These are phyloP conservation scores for Triops longicaudatus DNA, from an alignment of 1,140 invertebrate genomes.

Conservation along the genomic window DNA sequence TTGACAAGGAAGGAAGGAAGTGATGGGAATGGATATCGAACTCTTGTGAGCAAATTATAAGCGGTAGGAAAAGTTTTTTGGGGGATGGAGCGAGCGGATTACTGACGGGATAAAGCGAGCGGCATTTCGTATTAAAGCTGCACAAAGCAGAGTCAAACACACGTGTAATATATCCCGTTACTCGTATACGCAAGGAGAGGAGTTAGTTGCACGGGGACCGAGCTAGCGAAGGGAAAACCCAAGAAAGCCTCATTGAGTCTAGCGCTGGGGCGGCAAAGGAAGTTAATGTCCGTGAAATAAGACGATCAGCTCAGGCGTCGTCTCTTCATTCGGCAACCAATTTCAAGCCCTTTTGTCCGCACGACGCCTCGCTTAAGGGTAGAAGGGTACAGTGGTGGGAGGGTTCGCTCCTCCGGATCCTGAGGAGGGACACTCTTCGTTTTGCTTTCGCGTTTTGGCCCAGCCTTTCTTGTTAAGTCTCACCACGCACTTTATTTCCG, in stretches of 20 bases:
- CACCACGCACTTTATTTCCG: background rate
- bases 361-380: slow-evolving; percentile 2
- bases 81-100: background rate
- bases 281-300: slow-evolving; percentile 15
- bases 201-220: background rate
- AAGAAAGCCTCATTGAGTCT: slow-evolving; percentile 6
- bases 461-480: background rate
- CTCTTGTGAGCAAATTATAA: background rate
- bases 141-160: slow-evolving; percentile 10
- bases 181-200: background rate
- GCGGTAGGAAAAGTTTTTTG: background rate
- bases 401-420: background rate
- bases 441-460: background rate
- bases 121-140: slow-evolving; percentile 3
- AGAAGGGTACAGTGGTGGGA: too few relatives aligned
- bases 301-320: slow-evolving; percentile 13
- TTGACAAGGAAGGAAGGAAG: too few relatives aligned
- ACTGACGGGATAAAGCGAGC: background rate
- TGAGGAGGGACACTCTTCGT: background rate
- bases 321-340: slow-evolving; percentile 14
- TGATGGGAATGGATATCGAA: background rate
- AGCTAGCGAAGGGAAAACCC: background rate
- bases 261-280: background rate
- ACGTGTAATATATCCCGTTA: slow-evolving; percentile 10
- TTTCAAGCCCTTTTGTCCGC: slow-evolving; percentile 14